Base-by-base conservation (phyloP, 2,113 vertebrate species). In the Sander vitreus region DNA sequence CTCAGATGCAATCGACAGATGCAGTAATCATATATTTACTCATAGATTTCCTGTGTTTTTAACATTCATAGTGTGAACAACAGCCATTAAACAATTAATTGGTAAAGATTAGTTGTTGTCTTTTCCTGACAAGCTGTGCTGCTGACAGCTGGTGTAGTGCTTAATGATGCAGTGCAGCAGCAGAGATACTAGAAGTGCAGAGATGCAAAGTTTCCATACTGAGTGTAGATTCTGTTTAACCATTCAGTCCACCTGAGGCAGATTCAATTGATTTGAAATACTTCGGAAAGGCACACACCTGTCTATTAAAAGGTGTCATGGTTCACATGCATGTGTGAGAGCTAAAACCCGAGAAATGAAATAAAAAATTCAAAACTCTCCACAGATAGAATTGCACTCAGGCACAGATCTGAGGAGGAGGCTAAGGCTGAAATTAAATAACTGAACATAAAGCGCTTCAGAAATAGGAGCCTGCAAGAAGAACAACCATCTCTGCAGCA, bases 301-400 rank as follows among this genome's bases (percentile, higher is more conserved):
- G 58, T 27, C 36, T 71, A 63, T 73, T 79, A 62, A 57, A 84
- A 71, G 3, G 57, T 65, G 47, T 53, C 53, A 83, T 1, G n/a
- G 73, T 78, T 58, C 66, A 63, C 48, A 76, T 58, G 66, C 64
- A 80, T 67, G 53, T 71, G 27, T 69, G 67, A 66, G 66, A 66
- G 66, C 60, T 83, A 73, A 78, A 85, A 89, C 58, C 66, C 48
- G 78, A 81, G 57, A 33, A 48, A 60, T 74, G 76, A 81, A 87
- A 91, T 87, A 2, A 8, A 65, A 47, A 53, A 73, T 30, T 27
- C 85, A 70, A 76, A 58, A 21, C 51, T 59, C 58, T 59, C 39
- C 27, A 60, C 54, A 73, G 77, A 74, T 33, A 72, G 73, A 85
- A 50, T 57, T 75, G 58, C 51, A 45, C 36, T 15, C 58, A 59